Conservation (phyloP, 35 echinoderm and acorn worm genomes). For the Heliocidaris tuberculata region DNA sequence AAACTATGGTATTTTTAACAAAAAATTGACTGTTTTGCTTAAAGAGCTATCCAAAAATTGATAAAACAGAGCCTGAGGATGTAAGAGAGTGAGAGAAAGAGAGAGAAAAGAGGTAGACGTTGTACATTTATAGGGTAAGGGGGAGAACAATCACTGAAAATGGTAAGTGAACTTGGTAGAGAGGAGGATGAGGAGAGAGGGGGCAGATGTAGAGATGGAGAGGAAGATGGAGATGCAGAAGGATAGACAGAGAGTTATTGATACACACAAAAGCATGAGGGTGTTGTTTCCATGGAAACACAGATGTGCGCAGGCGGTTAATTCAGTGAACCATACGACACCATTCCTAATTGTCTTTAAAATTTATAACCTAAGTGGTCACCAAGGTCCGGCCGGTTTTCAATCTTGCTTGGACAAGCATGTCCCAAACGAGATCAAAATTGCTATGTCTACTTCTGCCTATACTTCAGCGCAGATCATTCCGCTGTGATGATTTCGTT, state of each 20-base stretch:
- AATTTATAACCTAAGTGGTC: constrained; percentile 18
- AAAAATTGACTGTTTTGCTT: no score
- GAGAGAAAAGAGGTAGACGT: not conserved
- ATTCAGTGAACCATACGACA: not conserved
- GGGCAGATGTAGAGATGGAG: not conserved
- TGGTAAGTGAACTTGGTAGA: no score
- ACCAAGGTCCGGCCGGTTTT: not conserved
- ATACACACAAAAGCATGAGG: not conserved
- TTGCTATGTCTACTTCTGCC: not conserved
- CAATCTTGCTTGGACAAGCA: not conserved
- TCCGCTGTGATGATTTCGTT: not conserved
- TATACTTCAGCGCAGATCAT: not conserved
- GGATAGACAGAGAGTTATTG: not conserved
- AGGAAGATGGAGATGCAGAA: not conserved
- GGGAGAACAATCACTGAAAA: no score
- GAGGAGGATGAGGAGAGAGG: not conserved
- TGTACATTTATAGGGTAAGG: no score
- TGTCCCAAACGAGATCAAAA: not conserved
- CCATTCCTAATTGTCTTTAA: not conserved
- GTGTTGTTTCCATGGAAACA: not conserved
- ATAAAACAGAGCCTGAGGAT: not conserved
- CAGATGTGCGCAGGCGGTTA: not conserved
- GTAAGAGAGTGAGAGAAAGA: not conserved
- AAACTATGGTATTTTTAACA: no score
- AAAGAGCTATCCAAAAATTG: no score